Evolutionary conservation across 2,797 vertebrate species (phyloP), one percentile per base, ranked within the genome.

Genomic region (Pagetopsis macropterus): DNA sequence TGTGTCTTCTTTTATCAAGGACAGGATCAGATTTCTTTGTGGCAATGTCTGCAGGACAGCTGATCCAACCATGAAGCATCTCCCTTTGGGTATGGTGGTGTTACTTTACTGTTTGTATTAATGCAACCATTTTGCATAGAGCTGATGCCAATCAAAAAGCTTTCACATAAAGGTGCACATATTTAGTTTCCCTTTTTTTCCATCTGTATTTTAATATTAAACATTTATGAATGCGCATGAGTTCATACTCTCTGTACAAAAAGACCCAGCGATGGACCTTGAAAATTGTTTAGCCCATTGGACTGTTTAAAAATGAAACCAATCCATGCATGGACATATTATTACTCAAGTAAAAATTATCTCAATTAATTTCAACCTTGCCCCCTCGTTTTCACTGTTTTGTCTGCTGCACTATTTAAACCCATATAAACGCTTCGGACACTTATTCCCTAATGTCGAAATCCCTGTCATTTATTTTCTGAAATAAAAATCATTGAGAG

Each of bases 1-100:
- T 82, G 37, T 79, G 72, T 83, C 82, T 70, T 68, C 69, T 81
- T 80, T 75, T 73, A 82, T 90, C 54, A 81, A 50, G 72, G 57
- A 67, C 62, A 72, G 62, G 52, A 83, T 75, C 55, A 72, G 48
- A 66, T 66, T 81, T 62, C 79, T 70, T 79, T 67, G 74, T 37
- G 43, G 55, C 59, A 78, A 70, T 79, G 61, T 78, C 59, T 72
- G 65, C 56, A 56, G 43, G 59, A 76, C 56, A 61, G n/a, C 48
- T 78, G 58, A 78, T 84, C 61, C 84, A 70, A 74, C 72, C 37
- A 55, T 65, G 43, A 78, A 86, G 61, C 37, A 44, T 41, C 80
- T 75, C 43, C 62, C 64, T 83, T 77, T 79, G 37, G 70, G 13
- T 70, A 9, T 70, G 23, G 58, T 23, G 55, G 49, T 65, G 55